Evolutionary conservation across 2,888 invertebrate genomes (phyloP).

Genomic region (Stratiomys singularior): DNA sequence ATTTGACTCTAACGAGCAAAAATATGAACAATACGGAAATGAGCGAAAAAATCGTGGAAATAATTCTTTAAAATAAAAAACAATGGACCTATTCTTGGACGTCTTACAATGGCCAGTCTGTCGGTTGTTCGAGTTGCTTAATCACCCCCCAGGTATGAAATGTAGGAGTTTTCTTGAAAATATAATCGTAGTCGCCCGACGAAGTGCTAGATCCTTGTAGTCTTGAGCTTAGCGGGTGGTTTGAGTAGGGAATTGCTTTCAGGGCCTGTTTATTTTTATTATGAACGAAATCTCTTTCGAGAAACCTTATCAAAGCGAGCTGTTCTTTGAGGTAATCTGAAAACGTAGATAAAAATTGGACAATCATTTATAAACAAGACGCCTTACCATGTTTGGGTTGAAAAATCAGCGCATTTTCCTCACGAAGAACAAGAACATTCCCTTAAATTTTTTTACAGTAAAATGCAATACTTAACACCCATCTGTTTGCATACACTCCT

Average conservation of each 20-base stretch:
- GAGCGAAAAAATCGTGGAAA: conserved; percentile 2
- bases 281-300: too few species aligned
- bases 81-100: not conserved
- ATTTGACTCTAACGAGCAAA: conserved; percentile 5
- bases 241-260: not conserved
- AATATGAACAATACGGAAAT: conserved; percentile 24
- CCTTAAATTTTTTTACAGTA: not conserved
- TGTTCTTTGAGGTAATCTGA: too few species aligned
- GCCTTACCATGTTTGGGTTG: not conserved
- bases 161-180: not conserved
- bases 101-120: conserved; percentile 19
- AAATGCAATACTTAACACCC: conserved; percentile 5
- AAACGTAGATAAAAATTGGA: too few species aligned
- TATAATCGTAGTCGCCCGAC: not conserved
- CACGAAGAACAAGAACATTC: not conserved
- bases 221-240: not conserved
- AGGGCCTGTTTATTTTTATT: too few species aligned
- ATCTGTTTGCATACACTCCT: conserved; percentile 4
- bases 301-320: too few species aligned
- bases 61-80: conserved; percentile 3
- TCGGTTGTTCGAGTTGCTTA: not conserved
- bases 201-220: not conserved
- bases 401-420: not conserved
- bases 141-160: conserved; percentile 3
- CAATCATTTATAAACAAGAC: too few species aligned